These are phyloP conservation scores for Melanotaenia nigrans DNA, from an alignment of 2,797 vertebrate genomes.

Conservation along the genomic window DNA sequence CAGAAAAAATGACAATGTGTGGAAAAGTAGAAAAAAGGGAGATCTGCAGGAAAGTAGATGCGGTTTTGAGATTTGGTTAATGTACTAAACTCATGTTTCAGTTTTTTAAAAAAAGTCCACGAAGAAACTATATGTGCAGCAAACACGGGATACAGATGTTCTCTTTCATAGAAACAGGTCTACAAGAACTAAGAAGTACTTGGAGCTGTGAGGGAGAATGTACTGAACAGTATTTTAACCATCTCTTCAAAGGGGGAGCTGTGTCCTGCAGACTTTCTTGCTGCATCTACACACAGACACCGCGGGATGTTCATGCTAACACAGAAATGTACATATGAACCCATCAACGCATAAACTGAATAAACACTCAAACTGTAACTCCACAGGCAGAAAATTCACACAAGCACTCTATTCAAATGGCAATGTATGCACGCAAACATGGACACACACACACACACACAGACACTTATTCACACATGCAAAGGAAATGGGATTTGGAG, in stretches of 20 bases:
- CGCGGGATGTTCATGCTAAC: neutral
- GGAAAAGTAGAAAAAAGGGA: too few species aligned
- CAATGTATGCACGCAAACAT: constrained; percentile 32
- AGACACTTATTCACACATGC: constrained; percentile 44
- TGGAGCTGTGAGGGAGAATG: constrained; percentile 24
- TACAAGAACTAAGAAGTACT: constrained; percentile 5
- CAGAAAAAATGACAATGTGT: too few species aligned
- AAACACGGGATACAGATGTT: neutral
- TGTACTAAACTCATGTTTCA: too few species aligned
- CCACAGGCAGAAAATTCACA: constrained; percentile 34
- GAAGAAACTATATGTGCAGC: neutral
- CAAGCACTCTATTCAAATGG: constrained; percentile 52
- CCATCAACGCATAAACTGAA: constrained; percentile 5
- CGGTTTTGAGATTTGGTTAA: too few species aligned
- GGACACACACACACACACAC: constrained; percentile 38
- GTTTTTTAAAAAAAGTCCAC: neutral
- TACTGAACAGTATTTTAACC: constrained; percentile 38
- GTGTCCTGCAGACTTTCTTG: constrained; percentile 4
- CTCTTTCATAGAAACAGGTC: neutral
- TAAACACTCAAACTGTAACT: constrained; percentile 5
- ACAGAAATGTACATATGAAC: constrained; percentile 16
- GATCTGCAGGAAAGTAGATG: too few species aligned
- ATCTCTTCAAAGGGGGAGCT: constrained; percentile 22
- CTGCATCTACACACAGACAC: constrained; percentile 15
- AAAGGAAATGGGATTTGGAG: constrained; percentile 37